A percentile compares a stretch with the other conserved stretches of the same genome.
Evolutionary conservation across 64 coral and sea anemone genomes (phyloP).

Genomic region (Actinia tenebrosa): DNA sequence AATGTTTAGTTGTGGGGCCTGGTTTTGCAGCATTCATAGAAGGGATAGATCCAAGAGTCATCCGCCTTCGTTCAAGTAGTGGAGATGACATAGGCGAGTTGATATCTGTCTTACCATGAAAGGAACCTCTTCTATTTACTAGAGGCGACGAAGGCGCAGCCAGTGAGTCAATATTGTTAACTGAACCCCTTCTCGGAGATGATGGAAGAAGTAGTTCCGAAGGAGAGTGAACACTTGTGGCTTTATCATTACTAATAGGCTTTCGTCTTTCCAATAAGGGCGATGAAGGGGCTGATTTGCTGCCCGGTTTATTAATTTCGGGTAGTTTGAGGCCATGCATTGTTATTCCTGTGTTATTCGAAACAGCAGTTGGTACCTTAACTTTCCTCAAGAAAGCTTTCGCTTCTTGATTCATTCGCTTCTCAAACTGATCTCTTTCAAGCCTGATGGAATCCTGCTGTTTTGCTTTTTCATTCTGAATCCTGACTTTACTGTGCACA

Average conservation of each 20-base stretch:
- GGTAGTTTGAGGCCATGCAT: neutral
- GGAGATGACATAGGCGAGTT: neutral
- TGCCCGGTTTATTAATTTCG: neutral
- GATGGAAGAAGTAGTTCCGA: neutral
- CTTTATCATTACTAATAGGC: neutral
- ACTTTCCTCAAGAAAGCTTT: neutral
- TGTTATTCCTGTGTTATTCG: neutral
- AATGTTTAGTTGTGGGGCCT: neutral
- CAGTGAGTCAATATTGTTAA: neutral
- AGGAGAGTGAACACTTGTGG: neutral
- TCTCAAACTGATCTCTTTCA: neutral
- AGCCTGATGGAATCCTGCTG: neutral
- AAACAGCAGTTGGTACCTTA: neutral
- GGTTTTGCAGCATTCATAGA: neutral
- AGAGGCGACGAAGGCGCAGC: neutral
- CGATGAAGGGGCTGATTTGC: neutral
- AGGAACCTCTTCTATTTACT: neutral
- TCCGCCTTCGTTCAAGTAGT: neutral
- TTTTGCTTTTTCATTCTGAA: conserved; percentile 12
- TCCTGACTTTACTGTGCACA: neutral
- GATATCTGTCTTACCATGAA: neutral
- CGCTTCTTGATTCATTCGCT: neutral
- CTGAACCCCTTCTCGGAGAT: neutral
- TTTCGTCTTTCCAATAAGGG: neutral
- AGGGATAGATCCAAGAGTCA: neutral